Percentiles rank a stretch among this genome's conserved stretches.
Conservation (phyloP, 2,888 invertebrate species). For the Steromphala cineraria region DNA sequence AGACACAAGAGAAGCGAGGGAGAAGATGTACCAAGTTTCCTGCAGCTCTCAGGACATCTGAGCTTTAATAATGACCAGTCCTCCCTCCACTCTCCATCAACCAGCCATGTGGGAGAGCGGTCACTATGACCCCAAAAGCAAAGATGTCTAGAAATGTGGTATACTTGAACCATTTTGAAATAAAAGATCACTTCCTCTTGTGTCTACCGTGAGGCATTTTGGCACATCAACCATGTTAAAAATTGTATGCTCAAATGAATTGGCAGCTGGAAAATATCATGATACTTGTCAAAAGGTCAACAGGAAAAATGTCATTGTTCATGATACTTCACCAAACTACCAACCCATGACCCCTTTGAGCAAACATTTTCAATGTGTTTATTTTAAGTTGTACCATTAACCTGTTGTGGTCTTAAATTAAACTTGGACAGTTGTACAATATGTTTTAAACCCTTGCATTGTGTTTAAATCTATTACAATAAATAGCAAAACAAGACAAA, state of each 20-base stretch:
- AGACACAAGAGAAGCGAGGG: background rate
- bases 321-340: background rate
- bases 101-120: background rate
- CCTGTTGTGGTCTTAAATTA: no score
- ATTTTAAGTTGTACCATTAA: background rate
- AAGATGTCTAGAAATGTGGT: background rate
- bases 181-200: background rate
- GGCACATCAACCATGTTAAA: background rate
- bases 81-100: background rate
- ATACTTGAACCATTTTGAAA: background rate
- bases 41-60: background rate
- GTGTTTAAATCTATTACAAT: no score
- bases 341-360: background rate
- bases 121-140: slow-evolving; percentile 10
- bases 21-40: background rate
- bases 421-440: no score
- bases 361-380: background rate
- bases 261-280: background rate
- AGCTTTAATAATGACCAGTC: background rate
- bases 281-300: background rate
- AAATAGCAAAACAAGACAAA: no score
- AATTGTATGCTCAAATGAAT: background rate
- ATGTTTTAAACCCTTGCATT: no score
- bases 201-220: background rate
- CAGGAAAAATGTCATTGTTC: background rate